Evolutionary conservation across 2,797 vertebrate species (phyloP), one percentile per base, ranked within the genome.

Genomic region (Denticeps clupeoides): DNA sequence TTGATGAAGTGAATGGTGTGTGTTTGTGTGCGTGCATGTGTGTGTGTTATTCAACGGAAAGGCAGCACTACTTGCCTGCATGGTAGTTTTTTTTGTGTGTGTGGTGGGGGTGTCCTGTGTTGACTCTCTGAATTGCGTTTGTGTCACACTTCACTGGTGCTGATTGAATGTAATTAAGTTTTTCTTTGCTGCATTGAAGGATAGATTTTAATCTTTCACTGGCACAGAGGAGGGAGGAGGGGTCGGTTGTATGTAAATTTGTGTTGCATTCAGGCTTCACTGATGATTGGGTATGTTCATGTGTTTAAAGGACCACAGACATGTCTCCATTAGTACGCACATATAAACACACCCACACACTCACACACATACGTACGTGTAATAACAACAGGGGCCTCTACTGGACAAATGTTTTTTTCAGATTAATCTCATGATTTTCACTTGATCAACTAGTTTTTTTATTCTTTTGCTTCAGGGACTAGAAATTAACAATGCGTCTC

Each of bases 81-180:
- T 32, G 13, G 35, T 1, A 29, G 5, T 29, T 33, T 31, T 35
- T 27, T 43, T 45, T 16, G 2, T 11, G 5, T 47, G 19, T 53
- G 8, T 53, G 13, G 28, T 35, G 23, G 45, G 2, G 37, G 24
- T 35, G 4, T 44, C 60, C 60, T 24, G 50, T 56, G 46, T 65
- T 65, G 55, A 68, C 66, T 56, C 42, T 48, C 54, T 41, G 67
- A 70, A 70, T 67, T 65, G 72, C 59, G 53, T 68, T 65, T 35
- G 37, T 9, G 35, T 46, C 59, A 51, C 31, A 51, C 52, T 63
- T 70, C 59, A 31, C 47, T 53, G 65, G 67, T 72, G 68, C 62
- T 73, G 70, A 73, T 71, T 69, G 68, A 73, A 71, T 71, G 63
- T 74, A 76, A 81, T 80, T 74, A 75, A 45, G 58, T 70, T 75